Conservation (phyloP, 2,797 vertebrate species). For the Arnoldichthys spilopterus region DNA sequence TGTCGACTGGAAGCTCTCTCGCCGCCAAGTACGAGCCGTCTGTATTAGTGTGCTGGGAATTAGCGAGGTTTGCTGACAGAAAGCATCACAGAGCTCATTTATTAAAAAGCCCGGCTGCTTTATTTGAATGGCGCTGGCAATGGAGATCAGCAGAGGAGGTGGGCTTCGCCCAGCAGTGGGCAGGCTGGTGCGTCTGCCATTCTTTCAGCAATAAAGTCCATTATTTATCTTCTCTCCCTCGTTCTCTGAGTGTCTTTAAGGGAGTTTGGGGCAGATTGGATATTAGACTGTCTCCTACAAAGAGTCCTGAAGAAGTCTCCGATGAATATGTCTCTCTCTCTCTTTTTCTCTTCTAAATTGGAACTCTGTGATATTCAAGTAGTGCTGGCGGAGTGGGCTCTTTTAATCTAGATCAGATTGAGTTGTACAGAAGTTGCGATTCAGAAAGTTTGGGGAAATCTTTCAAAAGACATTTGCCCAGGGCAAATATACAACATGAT, state of each 20-base stretch:
- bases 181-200: constrained; percentile 55
- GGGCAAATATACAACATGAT: constrained; percentile 73
- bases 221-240: constrained; percentile 77
- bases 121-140: constrained; percentile 57
- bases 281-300: constrained; percentile 77
- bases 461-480: constrained; percentile 45
- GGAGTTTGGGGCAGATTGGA: constrained; percentile 68
- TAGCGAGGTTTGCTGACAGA: constrained; percentile 74
- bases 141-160: constrained; percentile 10
- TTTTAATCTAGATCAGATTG: constrained; percentile 63
- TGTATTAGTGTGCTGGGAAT: constrained; percentile 68
- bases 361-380: constrained; percentile 78
- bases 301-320: constrained; percentile 59
- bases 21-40: constrained; percentile 64
- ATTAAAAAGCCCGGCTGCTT: constrained; percentile 65
- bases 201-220: constrained; percentile 77
- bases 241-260: constrained; percentile 75
- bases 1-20: constrained; percentile 29
- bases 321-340: constrained; percentile 76
- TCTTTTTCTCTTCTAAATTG: constrained; percentile 70
- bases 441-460: not conserved
- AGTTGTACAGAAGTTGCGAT: constrained; percentile 68
- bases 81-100: constrained; percentile 72
- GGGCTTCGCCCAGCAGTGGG: constrained; percentile 4
- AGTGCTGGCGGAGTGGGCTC: constrained; percentile 20